phyloP scores from a whole-genome alignment of 1,140 invertebrate species.

The Leptoteleia sp. region DNA sequence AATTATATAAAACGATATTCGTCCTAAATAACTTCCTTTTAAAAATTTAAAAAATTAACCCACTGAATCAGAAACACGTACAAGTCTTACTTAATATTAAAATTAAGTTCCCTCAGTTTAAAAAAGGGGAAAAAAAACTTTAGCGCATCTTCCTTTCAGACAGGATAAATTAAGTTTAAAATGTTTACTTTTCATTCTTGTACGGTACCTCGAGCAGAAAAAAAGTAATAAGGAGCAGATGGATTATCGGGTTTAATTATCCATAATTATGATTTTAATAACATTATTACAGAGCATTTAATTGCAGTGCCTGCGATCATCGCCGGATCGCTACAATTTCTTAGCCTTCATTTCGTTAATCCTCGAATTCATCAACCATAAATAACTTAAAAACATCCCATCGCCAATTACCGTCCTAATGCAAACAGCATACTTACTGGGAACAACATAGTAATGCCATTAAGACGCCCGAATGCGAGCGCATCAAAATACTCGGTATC shows the following conservation, averaged over 20 bases:
- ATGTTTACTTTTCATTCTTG: not conserved
- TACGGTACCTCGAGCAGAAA: too few species aligned
- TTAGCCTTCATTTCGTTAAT: conserved; percentile 20
- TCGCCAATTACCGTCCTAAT: conserved; percentile 49
- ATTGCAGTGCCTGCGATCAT: conserved; percentile 11
- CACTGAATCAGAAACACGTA: too few species aligned
- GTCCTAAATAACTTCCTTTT: too few species aligned
- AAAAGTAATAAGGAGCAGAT: too few species aligned
- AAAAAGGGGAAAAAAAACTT: too few species aligned
- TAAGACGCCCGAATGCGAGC: conserved; percentile 31
- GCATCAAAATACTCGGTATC: conserved; percentile 33
- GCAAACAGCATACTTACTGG: conserved; percentile 41
- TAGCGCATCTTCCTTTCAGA: too few species aligned
- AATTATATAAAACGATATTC: too few species aligned
- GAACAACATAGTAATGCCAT: conserved; percentile 47
- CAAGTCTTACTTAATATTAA: too few species aligned
- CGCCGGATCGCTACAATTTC: conserved; percentile 10
- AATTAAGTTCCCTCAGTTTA: too few species aligned
- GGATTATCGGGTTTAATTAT: conserved; percentile 3
- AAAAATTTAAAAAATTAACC: too few species aligned
- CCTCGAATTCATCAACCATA: conserved; percentile 28
- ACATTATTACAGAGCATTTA: conserved; percentile 17
- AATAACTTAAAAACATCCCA: conserved; percentile 45
- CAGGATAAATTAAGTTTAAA: too few species aligned
- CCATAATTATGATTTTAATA: conserved; percentile 27